These are phyloP conservation scores for Trissonchulus latispiculum DNA, from an alignment of 2,888 invertebrate genomes.

Conservation along the genomic window DNA sequence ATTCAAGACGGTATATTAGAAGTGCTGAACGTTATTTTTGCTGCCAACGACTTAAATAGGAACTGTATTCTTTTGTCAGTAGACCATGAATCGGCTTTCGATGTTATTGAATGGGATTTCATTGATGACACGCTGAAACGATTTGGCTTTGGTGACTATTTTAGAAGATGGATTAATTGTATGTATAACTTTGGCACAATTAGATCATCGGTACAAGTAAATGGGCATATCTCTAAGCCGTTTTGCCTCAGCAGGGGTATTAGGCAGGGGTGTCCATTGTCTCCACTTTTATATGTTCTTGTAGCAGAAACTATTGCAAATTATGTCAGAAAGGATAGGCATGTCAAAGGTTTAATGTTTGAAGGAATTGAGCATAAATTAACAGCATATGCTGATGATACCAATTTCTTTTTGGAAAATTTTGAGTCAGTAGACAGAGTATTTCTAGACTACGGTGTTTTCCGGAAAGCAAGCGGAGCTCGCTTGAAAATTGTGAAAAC, in stretches of 20 bases:
- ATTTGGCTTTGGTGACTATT: not conserved
- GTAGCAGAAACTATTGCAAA: not conserved
- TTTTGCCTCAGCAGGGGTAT: not conserved
- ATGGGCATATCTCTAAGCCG: constrained; percentile 1
- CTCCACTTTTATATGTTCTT: constrained; percentile 8
- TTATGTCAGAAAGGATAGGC: not conserved
- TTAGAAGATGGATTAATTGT: not conserved
- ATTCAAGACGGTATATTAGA: constrained; percentile 4
- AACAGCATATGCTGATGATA: constrained; percentile 1
- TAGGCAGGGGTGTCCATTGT: constrained; percentile 12
- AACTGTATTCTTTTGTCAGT: not conserved
- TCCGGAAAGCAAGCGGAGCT: constrained; percentile 3
- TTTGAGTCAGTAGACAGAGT: not conserved
- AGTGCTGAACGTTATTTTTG: not conserved
- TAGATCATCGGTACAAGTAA: constrained; percentile 13
- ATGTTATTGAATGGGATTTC: constrained; percentile 3
- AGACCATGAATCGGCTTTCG: constrained; percentile 12
- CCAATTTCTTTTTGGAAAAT: constrained; percentile 2
- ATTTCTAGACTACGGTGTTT: not conserved
- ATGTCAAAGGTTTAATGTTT: not conserved
- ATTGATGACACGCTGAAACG: not conserved
- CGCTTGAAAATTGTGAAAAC: not conserved
- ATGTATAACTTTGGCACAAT: not conserved
- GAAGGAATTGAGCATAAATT: not conserved
- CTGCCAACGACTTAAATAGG: not conserved